These are phyloP conservation scores for Phoxinus phoxinus DNA, from an alignment of 2,113 vertebrate genomes.

Conservation along the genomic window DNA sequence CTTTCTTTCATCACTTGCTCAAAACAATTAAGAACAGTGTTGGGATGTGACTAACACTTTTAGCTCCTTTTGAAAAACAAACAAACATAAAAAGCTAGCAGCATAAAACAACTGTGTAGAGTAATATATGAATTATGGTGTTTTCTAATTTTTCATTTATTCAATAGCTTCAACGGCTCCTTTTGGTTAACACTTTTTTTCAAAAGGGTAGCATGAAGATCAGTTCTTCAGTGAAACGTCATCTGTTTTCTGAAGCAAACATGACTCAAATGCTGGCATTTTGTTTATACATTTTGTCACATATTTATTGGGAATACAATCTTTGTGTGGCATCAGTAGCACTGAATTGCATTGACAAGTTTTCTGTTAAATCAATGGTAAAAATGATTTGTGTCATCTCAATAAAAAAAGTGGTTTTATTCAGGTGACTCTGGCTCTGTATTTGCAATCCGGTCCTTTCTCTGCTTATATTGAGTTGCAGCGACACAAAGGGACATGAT, in stretches of 20 bases:
- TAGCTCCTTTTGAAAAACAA: not conserved
- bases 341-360: not conserved
- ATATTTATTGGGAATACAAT: not conserved
- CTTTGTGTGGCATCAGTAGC: not conserved
- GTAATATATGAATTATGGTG: not conserved
- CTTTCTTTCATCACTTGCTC: not conserved
- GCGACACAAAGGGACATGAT: not conserved
- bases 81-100: not conserved
- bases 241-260: not conserved
- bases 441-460: not conserved
- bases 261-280: not conserved
- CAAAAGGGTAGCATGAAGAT: not conserved
- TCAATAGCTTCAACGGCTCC: not conserved
- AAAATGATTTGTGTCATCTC: not conserved
- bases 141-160: not conserved
- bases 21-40: no score
- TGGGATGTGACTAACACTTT: not conserved
- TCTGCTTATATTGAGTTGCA: constrained; percentile 16
- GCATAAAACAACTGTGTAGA: not conserved
- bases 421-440: not conserved
- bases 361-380: not conserved
- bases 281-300: not conserved
- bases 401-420: not conserved
- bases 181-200: not conserved
- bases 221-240: not conserved